Percentiles rank a stretch among this genome's conserved stretches.
Conservation (phyloP, 2,113 vertebrate genomes). For the Columba livia region DNA sequence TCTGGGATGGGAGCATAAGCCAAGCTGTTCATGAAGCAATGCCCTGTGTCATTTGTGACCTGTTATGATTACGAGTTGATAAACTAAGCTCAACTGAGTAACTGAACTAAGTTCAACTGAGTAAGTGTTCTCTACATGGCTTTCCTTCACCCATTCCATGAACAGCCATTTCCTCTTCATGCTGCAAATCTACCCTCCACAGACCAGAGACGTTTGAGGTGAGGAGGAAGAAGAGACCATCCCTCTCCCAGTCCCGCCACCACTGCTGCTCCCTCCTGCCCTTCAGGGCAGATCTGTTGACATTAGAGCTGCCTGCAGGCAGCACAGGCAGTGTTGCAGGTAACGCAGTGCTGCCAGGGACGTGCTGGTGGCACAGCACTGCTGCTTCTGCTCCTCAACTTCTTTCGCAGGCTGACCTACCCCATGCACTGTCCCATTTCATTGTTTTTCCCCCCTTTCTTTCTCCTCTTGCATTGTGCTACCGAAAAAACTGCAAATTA, state of each 20-base stretch:
- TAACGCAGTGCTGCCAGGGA: not conserved
- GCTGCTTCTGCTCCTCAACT: not conserved
- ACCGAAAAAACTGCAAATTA: not conserved
- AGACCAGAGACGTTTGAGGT: not conserved
- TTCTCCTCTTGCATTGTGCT: not conserved
- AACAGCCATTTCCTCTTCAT: not conserved
- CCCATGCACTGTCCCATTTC: fast-evolving
- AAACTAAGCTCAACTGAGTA: not conserved
- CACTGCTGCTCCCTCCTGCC: not conserved
- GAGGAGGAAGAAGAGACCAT: not conserved
- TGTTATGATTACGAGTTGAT: not conserved
- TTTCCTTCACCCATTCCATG: not conserved
- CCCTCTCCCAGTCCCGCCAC: not conserved
- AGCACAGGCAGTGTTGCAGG: not conserved
- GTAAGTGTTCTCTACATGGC: not conserved
- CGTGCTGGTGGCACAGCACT: not conserved
- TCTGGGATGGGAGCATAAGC: not conserved
- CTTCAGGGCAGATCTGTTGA: not conserved
- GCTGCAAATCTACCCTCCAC: not conserved
- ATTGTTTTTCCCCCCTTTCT: not conserved
- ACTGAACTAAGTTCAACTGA: not conserved
- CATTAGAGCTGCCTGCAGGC: not conserved
- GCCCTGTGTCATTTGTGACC: not conserved
- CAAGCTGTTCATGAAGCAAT: not conserved
- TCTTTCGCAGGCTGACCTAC: not conserved